Base-by-base conservation (phyloP, 2,113 vertebrate genomes). In the Fregetta grallaria region DNA sequence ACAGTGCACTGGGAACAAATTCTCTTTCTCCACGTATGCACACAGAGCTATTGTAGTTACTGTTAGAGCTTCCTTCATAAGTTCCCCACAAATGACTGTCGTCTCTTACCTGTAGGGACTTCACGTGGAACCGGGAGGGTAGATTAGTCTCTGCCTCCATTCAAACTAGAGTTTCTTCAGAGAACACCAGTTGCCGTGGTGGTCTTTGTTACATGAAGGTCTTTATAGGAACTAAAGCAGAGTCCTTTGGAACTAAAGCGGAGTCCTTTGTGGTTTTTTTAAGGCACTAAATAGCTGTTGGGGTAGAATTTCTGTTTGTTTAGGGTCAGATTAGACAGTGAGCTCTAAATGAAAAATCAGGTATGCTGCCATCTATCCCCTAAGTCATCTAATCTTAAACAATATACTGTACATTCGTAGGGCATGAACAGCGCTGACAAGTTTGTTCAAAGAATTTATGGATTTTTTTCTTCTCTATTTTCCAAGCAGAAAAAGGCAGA, bases 31-130 rank as follows among this genome's bases (percentile, higher is more conserved):
- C 61, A 63, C 7, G 0, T 83, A 72, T 23, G 82, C 82, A 80
- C 63, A 30, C 61, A 90, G 89, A 92, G 82, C 68, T 90, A 61
- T 95, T 88, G 92, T 92, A 81, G 86, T 90, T 65, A 34, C 86
- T 76, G 59, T 70, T 42, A 72, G 66, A 92, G 66, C 82, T 90
- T 95, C 78, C 70, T 40, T 94, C 55, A 5, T 61, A 66, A 94
- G 82, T 65, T 81, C 49, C 52, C 56, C 45, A 20, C 45, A 87
- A 86, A 73, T 38, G 82, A 92, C 88, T 90, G 23, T 47, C 23
- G 1, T 61, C 77, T 71, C 65, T 50, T 74, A 58, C 86, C 63
- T 84, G 78, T n/a, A 14, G 74, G 74, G 65, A 72, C 63, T 49
- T 49, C 30, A 7, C 0, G 2, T 86, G 73, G 75, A 58, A 89